These are phyloP conservation scores for Tribolium madens DNA, from an alignment of 1,140 invertebrate species.

Conservation along the genomic window DNA sequence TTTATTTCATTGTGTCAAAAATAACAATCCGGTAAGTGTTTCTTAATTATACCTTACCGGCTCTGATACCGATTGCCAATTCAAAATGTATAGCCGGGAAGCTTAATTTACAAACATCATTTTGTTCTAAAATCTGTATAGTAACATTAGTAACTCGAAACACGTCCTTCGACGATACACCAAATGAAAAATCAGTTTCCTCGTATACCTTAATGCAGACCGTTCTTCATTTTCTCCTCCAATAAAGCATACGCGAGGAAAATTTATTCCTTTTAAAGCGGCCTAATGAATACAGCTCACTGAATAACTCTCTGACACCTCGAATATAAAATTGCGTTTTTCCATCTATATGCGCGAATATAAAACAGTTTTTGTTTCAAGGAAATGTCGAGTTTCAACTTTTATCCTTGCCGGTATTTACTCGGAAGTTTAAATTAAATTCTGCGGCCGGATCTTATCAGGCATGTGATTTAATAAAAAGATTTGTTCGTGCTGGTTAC, in stretches of 20 bases:
- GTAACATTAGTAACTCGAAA: neutral
- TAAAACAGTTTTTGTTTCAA: constrained; percentile 5
- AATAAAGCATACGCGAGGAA: neutral
- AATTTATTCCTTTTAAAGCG: constrained; percentile 4
- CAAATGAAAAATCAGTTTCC: constrained; percentile 32
- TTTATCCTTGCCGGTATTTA: constrained; percentile 16
- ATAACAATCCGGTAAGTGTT: too few relatives aligned
- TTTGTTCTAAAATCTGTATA: too few relatives aligned
- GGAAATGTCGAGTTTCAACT: constrained; percentile 4
- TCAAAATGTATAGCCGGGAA: too few relatives aligned
- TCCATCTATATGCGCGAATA: constrained; percentile 1
- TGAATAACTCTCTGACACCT: neutral
- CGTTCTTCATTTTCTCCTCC: constrained; percentile 5
- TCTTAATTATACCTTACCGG: too few relatives aligned
- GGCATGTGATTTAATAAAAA: constrained; percentile 49
- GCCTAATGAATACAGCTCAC: neutral
- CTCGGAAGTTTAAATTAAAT: constrained; percentile 47
- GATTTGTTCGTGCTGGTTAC: constrained; percentile 52
- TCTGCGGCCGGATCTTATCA: constrained; percentile 41
- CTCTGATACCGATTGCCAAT: too few relatives aligned
- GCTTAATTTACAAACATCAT: too few relatives aligned
- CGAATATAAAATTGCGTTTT: neutral
- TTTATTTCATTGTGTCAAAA: too few relatives aligned
- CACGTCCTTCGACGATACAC: neutral
- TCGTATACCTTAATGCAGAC: constrained; percentile 13